These are phyloP conservation scores for Tor tambroides DNA, from an alignment of 2,113 vertebrate genomes.

Conservation along the genomic window DNA sequence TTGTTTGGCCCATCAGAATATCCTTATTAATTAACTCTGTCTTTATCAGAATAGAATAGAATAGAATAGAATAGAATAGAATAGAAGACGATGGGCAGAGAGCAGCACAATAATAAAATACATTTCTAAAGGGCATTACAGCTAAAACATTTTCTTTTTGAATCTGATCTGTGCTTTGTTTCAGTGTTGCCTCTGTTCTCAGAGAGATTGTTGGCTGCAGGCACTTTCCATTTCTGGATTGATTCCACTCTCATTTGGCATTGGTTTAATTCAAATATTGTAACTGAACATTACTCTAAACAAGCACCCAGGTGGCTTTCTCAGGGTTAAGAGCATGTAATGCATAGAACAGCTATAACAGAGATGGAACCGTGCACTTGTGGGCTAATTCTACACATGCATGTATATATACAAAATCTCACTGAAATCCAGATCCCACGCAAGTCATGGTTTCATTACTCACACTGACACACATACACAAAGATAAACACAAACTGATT, in stretches of 20 bases:
- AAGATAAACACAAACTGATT: conserved; percentile 4
- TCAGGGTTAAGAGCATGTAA: not conserved
- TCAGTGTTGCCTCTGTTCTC: not conserved
- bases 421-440: not conserved
- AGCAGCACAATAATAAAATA: not conserved
- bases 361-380: not conserved
- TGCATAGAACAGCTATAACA: not conserved
- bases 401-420: not conserved
- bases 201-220: conserved; percentile 9
- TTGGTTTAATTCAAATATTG: conserved; percentile 8
- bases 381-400: not conserved
- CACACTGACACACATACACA: not conserved
- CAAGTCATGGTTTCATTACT: conserved; percentile 2
- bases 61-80: not conserved
- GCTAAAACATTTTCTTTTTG: not conserved
- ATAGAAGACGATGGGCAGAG: not conserved
- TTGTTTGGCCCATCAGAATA: not conserved
- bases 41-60: not conserved
- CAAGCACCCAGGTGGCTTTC: not conserved
- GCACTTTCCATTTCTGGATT: conserved; percentile 2
- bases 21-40: not conserved
- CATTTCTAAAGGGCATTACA: not conserved
- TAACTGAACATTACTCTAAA: not conserved
- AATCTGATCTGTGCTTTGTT: not conserved
- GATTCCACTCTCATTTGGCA: not conserved